phyloP scores from a whole-genome alignment of 2,797 vertebrate genomes.

The Leuciscus waleckii region DNA sequence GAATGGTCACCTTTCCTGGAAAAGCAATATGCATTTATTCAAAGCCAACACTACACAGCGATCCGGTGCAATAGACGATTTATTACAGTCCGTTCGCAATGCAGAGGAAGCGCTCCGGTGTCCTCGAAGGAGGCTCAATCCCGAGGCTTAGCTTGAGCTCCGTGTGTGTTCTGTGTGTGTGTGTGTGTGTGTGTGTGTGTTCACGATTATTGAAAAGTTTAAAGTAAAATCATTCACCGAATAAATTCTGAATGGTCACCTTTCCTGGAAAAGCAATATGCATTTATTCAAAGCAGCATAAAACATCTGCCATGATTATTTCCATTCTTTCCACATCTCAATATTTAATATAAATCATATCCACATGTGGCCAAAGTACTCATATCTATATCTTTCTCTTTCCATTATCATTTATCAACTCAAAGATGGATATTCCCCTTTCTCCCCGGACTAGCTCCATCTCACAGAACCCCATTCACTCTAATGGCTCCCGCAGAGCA shows the following conservation, averaged over 20 bases:
- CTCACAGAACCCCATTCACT: constrained; percentile 71
- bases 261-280: constrained; percentile 20
- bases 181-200: background rate
- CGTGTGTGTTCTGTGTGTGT: background rate
- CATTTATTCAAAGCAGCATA: constrained; percentile 26
- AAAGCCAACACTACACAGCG: background rate
- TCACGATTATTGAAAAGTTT: background rate
- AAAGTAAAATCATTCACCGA: background rate
- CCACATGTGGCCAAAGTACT: constrained; percentile 2
- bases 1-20: constrained; percentile 14
- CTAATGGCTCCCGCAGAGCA: constrained; percentile 66
- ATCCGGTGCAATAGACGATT: background rate
- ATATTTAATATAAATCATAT: constrained; percentile 36
- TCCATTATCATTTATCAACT: constrained; percentile 65
- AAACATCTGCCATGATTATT: constrained; percentile 3
- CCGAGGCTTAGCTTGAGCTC: too few relatives aligned
- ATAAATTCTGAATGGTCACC: background rate
- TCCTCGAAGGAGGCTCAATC: too few relatives aligned
- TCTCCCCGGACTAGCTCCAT: constrained; percentile 65
- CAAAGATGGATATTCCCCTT: constrained; percentile 69
- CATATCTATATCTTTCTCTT: constrained; percentile 58
- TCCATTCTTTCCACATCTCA: constrained; percentile 5
- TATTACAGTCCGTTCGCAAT: background rate
- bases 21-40: constrained; percentile 25
- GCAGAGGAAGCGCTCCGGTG: constrained; percentile 7